phyloP scores from a whole-genome alignment of 2,113 vertebrate genomes.

The Eubucco bourcierii region DNA sequence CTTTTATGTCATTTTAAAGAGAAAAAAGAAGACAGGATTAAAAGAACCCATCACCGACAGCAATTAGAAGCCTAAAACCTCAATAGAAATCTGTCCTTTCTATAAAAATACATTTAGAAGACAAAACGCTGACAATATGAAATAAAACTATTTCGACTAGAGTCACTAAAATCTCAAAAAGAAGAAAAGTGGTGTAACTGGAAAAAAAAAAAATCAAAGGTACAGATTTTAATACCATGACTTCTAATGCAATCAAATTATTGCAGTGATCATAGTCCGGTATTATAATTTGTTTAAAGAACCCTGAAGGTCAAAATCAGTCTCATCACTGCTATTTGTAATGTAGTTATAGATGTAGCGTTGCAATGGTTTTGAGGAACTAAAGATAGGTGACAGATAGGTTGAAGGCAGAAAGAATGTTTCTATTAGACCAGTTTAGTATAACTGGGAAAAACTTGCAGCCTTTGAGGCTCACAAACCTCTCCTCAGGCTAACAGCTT shows the following conservation, averaged over 20 bases:
- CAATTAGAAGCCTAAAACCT: neutral
- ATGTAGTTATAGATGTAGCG: fast-evolving
- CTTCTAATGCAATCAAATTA: neutral
- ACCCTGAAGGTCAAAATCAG: neutral
- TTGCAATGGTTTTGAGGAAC: neutral
- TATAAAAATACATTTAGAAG: neutral
- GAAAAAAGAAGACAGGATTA: neutral
- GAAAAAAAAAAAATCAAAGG: neutral
- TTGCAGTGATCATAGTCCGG: neutral
- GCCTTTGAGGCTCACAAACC: neutral
- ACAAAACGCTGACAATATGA: neutral
- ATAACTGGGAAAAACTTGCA: neutral
- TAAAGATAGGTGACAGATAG: neutral
- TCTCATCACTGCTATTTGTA: neutral
- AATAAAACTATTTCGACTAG: neutral
- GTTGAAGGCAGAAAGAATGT: neutral
- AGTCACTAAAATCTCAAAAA: neutral
- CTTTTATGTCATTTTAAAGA: neutral
- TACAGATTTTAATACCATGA: neutral
- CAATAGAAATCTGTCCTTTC: neutral
- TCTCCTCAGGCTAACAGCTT: conserved; percentile 27
- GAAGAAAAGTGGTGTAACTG: neutral
- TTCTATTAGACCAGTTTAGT: neutral
- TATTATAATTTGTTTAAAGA: neutral
- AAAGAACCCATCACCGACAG: neutral